Evolutionary conservation across 2,113 vertebrate genomes (phyloP).

Genomic region (Aepyceros melampus): DNA sequence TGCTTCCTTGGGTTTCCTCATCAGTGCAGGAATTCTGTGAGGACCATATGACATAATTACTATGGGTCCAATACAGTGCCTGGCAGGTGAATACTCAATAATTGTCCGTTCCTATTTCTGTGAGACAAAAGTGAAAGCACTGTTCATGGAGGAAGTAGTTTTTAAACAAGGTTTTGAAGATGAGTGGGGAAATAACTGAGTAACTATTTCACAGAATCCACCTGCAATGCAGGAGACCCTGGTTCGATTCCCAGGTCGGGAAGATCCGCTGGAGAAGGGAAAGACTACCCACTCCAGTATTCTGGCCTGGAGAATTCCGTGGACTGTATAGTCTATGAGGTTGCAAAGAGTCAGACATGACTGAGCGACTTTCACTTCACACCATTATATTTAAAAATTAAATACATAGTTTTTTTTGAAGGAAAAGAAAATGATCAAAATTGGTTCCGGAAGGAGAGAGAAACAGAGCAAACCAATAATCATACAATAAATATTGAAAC

Average conservation of each 20-base stretch:
- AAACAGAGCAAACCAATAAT: not conserved
- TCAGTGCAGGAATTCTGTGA: not conserved
- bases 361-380: not conserved
- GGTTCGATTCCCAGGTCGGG: rapidly evolving
- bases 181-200: not conserved
- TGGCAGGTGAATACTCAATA: not conserved
- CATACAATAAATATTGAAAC: not conserved
- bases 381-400: not conserved
- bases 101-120: not conserved
- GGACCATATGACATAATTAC: not conserved
- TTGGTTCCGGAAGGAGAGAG: not conserved
- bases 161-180: not conserved
- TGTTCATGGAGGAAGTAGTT: not conserved
- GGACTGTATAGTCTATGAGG: not conserved
- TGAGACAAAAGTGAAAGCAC: not conserved
- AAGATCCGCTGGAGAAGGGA: not conserved
- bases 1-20: not conserved
- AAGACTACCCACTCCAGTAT: not conserved
- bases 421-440: not conserved
- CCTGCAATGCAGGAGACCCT: not conserved
- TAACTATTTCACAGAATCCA: not conserved
- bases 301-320: not conserved
- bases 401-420: not conserved
- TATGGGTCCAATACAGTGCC: not conserved
- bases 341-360: not conserved